Evolutionary conservation across 2,888 invertebrate genomes (phyloP).

Genomic region (Acrobasis consociella): DNA sequence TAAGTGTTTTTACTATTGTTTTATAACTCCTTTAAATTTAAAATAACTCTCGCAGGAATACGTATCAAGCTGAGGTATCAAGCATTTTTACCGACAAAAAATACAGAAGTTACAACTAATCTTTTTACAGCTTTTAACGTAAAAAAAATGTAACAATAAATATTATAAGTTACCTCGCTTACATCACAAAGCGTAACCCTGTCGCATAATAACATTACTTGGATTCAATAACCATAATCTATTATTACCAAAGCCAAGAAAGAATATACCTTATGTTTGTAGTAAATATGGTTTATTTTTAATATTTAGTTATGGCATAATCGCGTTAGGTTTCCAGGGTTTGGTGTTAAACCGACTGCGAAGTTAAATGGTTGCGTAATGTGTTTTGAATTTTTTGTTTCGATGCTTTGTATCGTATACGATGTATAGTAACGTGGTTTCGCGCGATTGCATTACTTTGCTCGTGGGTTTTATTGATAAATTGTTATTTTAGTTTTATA

Average conservation of each 20-base stretch:
- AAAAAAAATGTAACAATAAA: constrained; percentile 1
- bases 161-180: neutral
- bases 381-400: constrained; percentile 35
- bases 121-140: constrained; percentile 5
- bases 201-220: constrained; percentile 18
- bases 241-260: neutral
- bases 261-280: constrained; percentile 6
- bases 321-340: constrained; percentile 39
- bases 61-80: too few relatives aligned
- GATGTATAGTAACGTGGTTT: neutral
- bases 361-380: constrained; percentile 35
- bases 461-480: neutral
- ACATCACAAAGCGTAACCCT: constrained; percentile 28
- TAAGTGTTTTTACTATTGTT: too few relatives aligned
- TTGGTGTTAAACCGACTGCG: constrained; percentile 42
- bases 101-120: constrained; percentile 1
- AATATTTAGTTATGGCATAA: constrained; percentile 28
- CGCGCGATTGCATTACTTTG: neutral
- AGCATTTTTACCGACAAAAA: neutral
- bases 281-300: constrained; percentile 7
- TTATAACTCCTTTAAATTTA: too few relatives aligned
- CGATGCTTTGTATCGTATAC: too few relatives aligned
- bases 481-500: too few relatives aligned
- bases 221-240: constrained; percentile 11
- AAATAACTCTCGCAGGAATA: too few relatives aligned